Base-by-base conservation (phyloP, 2,113 vertebrate genomes). In the Genyomyrus donnyi region DNA sequence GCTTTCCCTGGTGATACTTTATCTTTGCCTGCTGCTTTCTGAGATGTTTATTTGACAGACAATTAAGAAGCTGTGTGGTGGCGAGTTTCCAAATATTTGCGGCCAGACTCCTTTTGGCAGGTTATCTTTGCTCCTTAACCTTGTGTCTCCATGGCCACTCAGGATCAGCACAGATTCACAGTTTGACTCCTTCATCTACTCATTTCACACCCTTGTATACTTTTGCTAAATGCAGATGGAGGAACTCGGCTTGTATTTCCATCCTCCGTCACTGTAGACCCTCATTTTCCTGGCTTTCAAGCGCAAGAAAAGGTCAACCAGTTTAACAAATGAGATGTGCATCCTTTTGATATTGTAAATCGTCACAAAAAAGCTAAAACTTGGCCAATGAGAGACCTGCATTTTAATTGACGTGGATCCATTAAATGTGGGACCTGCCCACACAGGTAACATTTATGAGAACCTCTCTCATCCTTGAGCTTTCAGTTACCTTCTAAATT, bases 41-140 rank as follows among this genome's bases (percentile, higher is more conserved):
- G 48, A 90, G 85, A 90, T 90, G 85, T 90, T 90, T 90, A 90
- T 90, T 90, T 90, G 85, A 90, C 89, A 90, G 84, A 90, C 89
- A 87, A 87, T 90, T 90, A 90, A 39, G 56, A 87, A 50, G 56
- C 89, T 50, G 84, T 70, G 24, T 52, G 46, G 84, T 74, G 83
- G 46, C 70, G 27, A 70, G 58, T 53, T 66, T 53, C 89, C 89
- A 88, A 88, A 88, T 87, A 90, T 88, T 83, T 90, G 89, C 5
- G 62, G 85, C 17, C 62, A 17, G 58, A 53, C 48, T 17, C 31
- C 87, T 90, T 90, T 35, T 88, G 48, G 66, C 85, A 53, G 89
- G 85, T 88, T 87, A 35, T 45, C 85, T 48, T 46, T 70, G 49
- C 77, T 77, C 62, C 89, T 50, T 90, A 90, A 87, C 89, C 84